Conservation (phyloP, 2,888 invertebrate species). For the Eurytoma adleriae region DNA sequence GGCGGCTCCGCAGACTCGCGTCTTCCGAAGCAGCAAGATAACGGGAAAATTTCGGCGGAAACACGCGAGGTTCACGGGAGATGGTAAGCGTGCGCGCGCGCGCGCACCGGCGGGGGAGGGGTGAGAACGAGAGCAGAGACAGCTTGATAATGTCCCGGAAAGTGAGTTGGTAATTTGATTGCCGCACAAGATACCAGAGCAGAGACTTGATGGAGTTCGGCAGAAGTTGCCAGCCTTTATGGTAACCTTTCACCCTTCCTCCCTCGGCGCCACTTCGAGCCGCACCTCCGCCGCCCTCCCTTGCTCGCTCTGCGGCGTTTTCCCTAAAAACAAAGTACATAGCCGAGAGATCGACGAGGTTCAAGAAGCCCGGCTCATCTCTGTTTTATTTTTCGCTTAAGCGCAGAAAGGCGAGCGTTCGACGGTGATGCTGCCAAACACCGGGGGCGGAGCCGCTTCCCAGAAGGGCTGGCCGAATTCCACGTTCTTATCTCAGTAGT, state of each 20-base stretch:
- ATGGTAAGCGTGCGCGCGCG: conserved; percentile 22
- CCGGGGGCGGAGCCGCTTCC: not conserved
- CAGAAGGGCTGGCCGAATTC: no score
- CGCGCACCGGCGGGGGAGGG: not conserved
- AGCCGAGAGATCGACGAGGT: not conserved
- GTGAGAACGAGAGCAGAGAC: conserved; percentile 42
- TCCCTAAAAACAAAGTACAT: conserved; percentile 21
- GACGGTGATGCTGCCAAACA: not conserved
- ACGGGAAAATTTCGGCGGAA: conserved; percentile 26
- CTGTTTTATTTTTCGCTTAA: conserved; percentile 21
- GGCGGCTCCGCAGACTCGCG: not conserved
- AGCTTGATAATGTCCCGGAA: conserved; percentile 72
- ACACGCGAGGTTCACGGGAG: not conserved
- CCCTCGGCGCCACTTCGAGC: not conserved
- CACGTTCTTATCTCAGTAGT: no score
- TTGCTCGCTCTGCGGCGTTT: conserved; percentile 19
- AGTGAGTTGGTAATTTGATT: conserved; percentile 74
- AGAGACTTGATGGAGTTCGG: conserved; percentile 71
- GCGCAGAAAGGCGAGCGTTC: not conserved
- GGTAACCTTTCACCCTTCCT: conserved; percentile 54
- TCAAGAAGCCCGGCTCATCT: not conserved
- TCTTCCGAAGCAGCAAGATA: conserved; percentile 3
- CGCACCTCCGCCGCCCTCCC: not conserved
- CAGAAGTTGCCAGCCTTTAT: conserved; percentile 61
- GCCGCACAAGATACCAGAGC: conserved; percentile 69